Conservation (phyloP, 2,888 invertebrate species). For the Temnothorax rugatulus region DNA sequence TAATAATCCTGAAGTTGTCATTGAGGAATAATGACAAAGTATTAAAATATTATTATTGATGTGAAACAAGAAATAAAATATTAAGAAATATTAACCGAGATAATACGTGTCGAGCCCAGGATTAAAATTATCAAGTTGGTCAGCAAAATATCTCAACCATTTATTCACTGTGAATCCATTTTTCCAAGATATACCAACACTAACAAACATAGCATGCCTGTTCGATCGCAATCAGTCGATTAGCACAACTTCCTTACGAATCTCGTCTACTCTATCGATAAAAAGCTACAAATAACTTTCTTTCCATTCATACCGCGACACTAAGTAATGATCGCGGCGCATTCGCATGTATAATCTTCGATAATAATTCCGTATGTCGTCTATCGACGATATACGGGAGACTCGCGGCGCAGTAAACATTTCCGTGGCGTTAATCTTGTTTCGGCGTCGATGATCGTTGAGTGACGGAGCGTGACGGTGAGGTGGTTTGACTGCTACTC, state of each 20-base stretch:
- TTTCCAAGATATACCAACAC: slow-evolving; percentile 67
- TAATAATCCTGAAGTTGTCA: neutral
- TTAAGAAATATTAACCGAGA: slow-evolving; percentile 30
- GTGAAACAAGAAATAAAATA: neutral
- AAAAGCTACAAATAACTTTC: slow-evolving; percentile 82
- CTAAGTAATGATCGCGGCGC: slow-evolving; percentile 58
- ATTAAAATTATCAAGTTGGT: slow-evolving; percentile 75
- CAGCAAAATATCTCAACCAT: slow-evolving; percentile 84
- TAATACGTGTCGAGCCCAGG: slow-evolving; percentile 27
- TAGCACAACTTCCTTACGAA: slow-evolving; percentile 65
- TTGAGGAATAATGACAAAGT: neutral
- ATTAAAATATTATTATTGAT: neutral
- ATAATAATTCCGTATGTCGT: slow-evolving; percentile 13
- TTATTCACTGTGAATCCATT: slow-evolving; percentile 82
- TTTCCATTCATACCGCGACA: slow-evolving; percentile 69
- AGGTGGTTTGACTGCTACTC: slow-evolving; percentile 73
- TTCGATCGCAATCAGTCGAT: slow-evolving; percentile 68
- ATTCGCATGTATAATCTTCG: slow-evolving; percentile 53
- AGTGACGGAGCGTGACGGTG: slow-evolving; percentile 75
- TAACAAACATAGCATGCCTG: slow-evolving; percentile 69
- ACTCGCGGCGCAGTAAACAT: slow-evolving; percentile 9
- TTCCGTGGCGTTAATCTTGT: slow-evolving; percentile 74
- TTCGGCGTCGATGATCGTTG: slow-evolving; percentile 66
- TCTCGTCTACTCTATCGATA: slow-evolving; percentile 76
- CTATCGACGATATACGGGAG: neutral